These are phyloP conservation scores for Aporrectodea caliginosa DNA, from an alignment of 1,140 invertebrate species.

Conservation along the genomic window DNA sequence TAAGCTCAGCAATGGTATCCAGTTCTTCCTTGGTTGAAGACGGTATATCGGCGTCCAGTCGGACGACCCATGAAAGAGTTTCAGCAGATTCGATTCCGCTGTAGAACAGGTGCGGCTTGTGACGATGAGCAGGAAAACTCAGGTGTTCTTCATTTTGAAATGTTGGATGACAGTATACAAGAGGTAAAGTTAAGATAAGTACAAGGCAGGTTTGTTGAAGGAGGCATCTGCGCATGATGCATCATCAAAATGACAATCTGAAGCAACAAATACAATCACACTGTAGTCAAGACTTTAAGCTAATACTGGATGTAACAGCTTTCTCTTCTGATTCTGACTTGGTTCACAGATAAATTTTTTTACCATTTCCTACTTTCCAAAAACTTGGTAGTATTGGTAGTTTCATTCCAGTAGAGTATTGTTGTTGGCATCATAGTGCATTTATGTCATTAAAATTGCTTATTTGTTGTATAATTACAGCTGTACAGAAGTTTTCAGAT, in stretches of 20 bases:
- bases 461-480: no score
- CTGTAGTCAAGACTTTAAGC: no score
- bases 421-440: no score
- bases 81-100: background rate
- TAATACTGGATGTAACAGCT: no score
- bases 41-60: background rate
- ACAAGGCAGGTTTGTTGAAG: background rate
- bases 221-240: background rate
- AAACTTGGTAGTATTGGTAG: no score
- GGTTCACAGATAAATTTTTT: no score
- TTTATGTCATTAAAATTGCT: no score
- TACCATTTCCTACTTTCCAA: no score
- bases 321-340: no score
- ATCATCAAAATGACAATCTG: background rate
- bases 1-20: background rate
- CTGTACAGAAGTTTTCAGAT: no score
- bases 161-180: background rate
- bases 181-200: background rate
- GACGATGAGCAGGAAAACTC: background rate
- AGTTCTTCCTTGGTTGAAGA: background rate
- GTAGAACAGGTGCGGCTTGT: background rate
- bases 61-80: background rate
- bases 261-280: background rate
- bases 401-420: no score
- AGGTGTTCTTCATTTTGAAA: background rate